Evolutionary conservation across 2,797 vertebrate species (phyloP), one percentile per base, ranked within the genome.

Genomic region (Phoxinus dragarum): DNA sequence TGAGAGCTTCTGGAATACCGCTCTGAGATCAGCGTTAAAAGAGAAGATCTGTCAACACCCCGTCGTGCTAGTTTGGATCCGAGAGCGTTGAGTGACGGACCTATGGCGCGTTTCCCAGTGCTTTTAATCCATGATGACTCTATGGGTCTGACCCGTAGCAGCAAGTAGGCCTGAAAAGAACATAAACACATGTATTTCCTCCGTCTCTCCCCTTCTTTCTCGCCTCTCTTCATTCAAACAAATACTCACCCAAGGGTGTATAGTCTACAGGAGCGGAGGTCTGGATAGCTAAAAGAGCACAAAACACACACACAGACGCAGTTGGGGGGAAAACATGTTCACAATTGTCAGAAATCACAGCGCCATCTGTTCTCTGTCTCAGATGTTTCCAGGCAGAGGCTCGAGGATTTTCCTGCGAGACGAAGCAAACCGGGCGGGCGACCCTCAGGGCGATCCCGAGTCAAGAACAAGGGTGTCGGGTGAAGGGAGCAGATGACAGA

Each of bases 361-460:
- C 84, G 89, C 91, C 94, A 95, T 93, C 93, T 94, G 94, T 91
- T 93, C 91, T 89, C 91, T 90, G 92, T 92, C 91, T 89, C 42
- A 3, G 89, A 87, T 90, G 90, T 94, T 92, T 94, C 89, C 90
- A 94, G 90, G 73, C 80, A 49, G 90, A 91, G 88, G 77, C 86
- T 90, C 83, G 89, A 90, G 92, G 91, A 88, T 93, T 91, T 94
- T 94, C 91, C 91, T 92, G 86, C 76, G 76, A 85, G 83, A 77
- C 67, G 38, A 47, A 52, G 61, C 36, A 47, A 84, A 79, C n/a
- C n/a, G 66, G 75, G 68, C 42, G 52, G 64, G 23, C 27, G 71
- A 86, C 56, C 52, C 67, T 68, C 52, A 42, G 69, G 75, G 64
- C n/a, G 17, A 84, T 68, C 59, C 64, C 17, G 6, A 77, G 73